Percentiles rank a stretch among this genome's conserved stretches.
phyloP scores from a whole-genome alignment of 2,797 vertebrate genomes.

The Rhinella marina region DNA sequence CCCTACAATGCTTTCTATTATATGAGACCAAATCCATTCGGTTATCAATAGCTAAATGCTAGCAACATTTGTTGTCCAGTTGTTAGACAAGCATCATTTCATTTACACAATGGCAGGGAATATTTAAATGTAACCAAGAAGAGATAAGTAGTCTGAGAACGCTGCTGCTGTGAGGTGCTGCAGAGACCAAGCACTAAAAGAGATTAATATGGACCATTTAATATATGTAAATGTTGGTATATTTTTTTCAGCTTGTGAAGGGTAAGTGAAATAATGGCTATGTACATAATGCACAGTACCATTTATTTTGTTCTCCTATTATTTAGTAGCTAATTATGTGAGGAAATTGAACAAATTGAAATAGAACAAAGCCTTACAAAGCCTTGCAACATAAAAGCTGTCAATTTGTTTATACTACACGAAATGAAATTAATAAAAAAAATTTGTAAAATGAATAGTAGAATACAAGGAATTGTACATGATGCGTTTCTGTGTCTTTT shows the following conservation, averaged over 20 bases:
- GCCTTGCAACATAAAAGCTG: constrained; percentile 4
- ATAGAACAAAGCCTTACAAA: constrained; percentile 13
- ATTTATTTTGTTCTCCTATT: constrained; percentile 41
- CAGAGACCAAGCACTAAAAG: constrained; percentile 46
- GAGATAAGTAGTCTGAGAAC: constrained; percentile 54
- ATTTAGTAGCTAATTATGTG: constrained; percentile 53
- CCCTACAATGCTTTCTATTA: constrained; percentile 45
- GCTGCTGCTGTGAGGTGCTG: constrained; percentile 40
- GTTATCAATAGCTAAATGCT: constrained; percentile 59
- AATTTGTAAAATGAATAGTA: constrained; percentile 20
- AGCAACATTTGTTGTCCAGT: constrained; percentile 61
- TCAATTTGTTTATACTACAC: constrained; percentile 22
- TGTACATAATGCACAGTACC: constrained; percentile 36
- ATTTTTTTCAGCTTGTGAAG: constrained; percentile 44
- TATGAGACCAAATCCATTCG: constrained; percentile 49
- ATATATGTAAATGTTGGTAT: constrained; percentile 60
- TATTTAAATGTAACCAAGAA: constrained; percentile 59
- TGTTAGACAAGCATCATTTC: constrained; percentile 63
- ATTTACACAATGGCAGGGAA: constrained; percentile 58
- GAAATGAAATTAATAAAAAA: constrained; percentile 35
- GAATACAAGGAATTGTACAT: background rate
- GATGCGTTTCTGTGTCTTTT: background rate
- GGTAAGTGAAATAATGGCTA: constrained; percentile 44
- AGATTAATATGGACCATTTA: constrained; percentile 58
- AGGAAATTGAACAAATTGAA: constrained; percentile 30